These are phyloP conservation scores for Spermophilus dauricus DNA, from an alignment of 2,113 vertebrate species.

Conservation along the genomic window DNA sequence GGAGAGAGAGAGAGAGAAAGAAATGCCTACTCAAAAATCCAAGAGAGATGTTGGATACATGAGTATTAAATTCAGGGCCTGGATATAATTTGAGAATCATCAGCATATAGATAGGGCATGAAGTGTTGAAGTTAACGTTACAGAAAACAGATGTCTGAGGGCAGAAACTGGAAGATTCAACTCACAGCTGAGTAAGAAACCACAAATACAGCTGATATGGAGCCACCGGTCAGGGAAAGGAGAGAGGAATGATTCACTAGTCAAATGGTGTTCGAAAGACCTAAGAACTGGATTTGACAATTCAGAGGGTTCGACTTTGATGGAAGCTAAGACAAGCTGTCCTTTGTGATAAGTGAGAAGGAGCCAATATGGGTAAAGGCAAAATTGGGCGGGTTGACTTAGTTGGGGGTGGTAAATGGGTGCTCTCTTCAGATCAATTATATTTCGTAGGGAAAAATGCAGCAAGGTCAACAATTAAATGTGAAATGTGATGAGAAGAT, in stretches of 20 bases:
- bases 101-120: neutral
- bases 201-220: neutral
- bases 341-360: neutral
- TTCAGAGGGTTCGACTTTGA: neutral
- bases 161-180: neutral
- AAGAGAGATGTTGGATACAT: neutral
- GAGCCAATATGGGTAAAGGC: neutral
- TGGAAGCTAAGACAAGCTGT: neutral
- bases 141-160: neutral
- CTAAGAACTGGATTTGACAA: neutral
- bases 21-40: neutral
- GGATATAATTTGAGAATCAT: neutral
- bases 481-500: neutral
- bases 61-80: neutral
- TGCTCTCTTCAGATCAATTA: slow-evolving; percentile 19
- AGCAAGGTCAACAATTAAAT: neutral
- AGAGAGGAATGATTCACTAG: neutral
- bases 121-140: neutral
- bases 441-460: neutral
- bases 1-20: neutral
- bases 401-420: neutral
- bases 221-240: neutral
- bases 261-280: neutral
- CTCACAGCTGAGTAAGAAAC: neutral
- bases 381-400: neutral